Percentiles rank a stretch among this genome's conserved stretches.
Conservation (phyloP, 2,113 vertebrate species). For the Xiphophorus couchianus region DNA sequence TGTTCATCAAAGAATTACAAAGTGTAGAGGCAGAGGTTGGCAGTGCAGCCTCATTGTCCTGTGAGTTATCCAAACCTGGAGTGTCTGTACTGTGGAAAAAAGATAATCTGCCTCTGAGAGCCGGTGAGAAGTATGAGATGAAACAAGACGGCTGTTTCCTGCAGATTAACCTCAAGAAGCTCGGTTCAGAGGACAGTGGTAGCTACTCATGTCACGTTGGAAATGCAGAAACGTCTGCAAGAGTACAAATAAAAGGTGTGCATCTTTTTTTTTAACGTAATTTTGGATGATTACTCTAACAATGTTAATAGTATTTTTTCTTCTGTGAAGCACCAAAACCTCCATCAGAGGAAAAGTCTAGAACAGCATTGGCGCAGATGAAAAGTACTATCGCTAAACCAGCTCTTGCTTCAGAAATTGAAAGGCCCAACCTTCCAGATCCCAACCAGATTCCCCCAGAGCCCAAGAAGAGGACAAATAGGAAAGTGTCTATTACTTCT, state of each 20-base stretch:
- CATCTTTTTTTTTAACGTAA: background rate
- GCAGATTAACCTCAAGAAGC: conserved; percentile 78
- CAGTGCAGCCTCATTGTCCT: conserved; percentile 73
- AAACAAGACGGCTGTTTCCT: conserved; percentile 72
- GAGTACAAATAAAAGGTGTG: conserved; percentile 21
- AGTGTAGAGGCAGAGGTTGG: conserved; percentile 78
- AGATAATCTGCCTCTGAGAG: conserved; percentile 68
- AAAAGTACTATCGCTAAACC: conserved; percentile 30
- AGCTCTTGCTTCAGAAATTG: conserved; percentile 27
- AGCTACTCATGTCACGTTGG: conserved; percentile 78
- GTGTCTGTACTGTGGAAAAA: conserved; percentile 76
- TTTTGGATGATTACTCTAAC: background rate
- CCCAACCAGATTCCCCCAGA: conserved; percentile 42
- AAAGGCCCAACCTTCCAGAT: conserved; percentile 8
- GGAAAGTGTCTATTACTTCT: conserved; percentile 54
- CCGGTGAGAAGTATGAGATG: conserved; percentile 84
- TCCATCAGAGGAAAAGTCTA: conserved; percentile 40
- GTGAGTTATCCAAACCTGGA: conserved; percentile 79
- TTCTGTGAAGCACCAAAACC: conserved; percentile 22
- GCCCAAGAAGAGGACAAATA: conserved; percentile 59
- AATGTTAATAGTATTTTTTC: background rate
- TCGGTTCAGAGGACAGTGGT: conserved; percentile 82
- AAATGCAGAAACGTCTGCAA: conserved; percentile 66
- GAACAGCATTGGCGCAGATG: background rate
- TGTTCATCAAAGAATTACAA: conserved; percentile 78